Evolutionary conservation across 37 sponge, comb jelly and placozoan species (phyloP).

Genomic region (Corticium candelabrum): DNA sequence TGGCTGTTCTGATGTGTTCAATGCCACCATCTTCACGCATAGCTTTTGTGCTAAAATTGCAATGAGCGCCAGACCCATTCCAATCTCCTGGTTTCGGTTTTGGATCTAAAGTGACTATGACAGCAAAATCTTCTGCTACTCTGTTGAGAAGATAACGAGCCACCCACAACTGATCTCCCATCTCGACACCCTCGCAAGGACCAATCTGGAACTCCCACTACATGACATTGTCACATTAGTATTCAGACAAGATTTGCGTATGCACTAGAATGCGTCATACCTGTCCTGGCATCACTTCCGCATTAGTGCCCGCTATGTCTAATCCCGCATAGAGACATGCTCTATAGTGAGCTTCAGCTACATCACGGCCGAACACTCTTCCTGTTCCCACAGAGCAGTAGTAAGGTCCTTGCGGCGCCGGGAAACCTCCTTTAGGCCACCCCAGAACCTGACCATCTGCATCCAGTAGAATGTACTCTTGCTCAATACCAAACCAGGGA

Average conservation of each 20-base stretch:
- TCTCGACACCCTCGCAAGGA: conserved; percentile 32
- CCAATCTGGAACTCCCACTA: conserved; percentile 47
- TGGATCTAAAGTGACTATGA: conserved; percentile 32
- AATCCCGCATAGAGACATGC: conserved; percentile 29
- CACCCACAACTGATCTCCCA: conserved; percentile 46
- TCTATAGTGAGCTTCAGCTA: conserved; percentile 32
- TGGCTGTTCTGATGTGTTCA: conserved; percentile 28
- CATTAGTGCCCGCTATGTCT: conserved; percentile 31
- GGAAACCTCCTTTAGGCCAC: conserved; percentile 92
- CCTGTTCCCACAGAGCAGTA: conserved; percentile 73
- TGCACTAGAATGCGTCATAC: conserved; percentile 5
- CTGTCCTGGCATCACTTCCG: conserved; percentile 31
- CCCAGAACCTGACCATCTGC: conserved; percentile 58
- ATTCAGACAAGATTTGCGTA: not conserved
- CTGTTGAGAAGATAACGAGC: conserved; percentile 31
- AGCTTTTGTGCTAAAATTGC: conserved; percentile 31
- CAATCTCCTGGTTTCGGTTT: conserved; percentile 36
- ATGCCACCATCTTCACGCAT: conserved; percentile 31
- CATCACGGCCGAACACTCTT: conserved; percentile 14
- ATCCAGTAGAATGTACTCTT: conserved; percentile 80
- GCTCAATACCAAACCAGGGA: conserved; percentile 98
- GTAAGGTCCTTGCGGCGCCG: conserved; percentile 93
- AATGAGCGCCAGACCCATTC: conserved; percentile 43
- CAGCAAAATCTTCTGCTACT: conserved; percentile 24
- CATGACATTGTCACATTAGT: not conserved